Evolutionary conservation across 2,797 vertebrate genomes (phyloP).

Genomic region (Cirrhinus mrigala): DNA sequence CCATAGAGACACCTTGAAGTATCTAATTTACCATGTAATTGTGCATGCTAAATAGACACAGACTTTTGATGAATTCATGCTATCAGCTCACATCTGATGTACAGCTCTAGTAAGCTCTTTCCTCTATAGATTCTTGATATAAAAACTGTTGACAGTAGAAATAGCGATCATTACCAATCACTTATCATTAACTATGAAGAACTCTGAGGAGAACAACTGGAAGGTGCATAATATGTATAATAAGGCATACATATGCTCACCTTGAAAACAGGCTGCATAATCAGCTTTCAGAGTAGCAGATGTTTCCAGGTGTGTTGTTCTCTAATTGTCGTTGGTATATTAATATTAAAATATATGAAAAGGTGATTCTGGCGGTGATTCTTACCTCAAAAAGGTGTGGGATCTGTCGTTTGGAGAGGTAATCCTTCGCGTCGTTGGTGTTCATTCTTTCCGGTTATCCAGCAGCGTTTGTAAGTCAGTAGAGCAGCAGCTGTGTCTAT

Average conservation of each 20-base stretch:
- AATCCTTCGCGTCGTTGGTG: slow-evolving; percentile 64
- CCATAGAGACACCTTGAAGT: slow-evolving; percentile 62
- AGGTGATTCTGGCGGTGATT: not conserved
- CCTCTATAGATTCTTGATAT: not conserved
- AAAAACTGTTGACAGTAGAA: not conserved
- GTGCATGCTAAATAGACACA: slow-evolving; percentile 37
- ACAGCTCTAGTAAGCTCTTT: not conserved
- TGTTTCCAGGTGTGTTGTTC: not conserved
- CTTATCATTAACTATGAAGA: not conserved
- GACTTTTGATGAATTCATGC: not conserved
- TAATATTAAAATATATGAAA: not conserved
- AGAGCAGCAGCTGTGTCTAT: slow-evolving; percentile 6
- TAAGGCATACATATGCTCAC: not conserved
- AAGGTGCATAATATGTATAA: not conserved
- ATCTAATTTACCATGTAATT: slow-evolving; percentile 54
- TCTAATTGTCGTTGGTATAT: not conserved
- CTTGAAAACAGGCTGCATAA: not conserved
- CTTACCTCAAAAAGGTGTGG: slow-evolving; percentile 68
- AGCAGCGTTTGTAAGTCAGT: slow-evolving; percentile 16
- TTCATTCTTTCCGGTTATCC: slow-evolving; percentile 57
- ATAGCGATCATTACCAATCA: not conserved
- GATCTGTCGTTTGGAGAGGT: slow-evolving; percentile 65
- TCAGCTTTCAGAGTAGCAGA: not conserved
- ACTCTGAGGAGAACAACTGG: not conserved
- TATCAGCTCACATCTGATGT: slow-evolving; percentile 8